phyloP scores from a whole-genome alignment of 2,888 invertebrate species.

The Clivina fossor region DNA sequence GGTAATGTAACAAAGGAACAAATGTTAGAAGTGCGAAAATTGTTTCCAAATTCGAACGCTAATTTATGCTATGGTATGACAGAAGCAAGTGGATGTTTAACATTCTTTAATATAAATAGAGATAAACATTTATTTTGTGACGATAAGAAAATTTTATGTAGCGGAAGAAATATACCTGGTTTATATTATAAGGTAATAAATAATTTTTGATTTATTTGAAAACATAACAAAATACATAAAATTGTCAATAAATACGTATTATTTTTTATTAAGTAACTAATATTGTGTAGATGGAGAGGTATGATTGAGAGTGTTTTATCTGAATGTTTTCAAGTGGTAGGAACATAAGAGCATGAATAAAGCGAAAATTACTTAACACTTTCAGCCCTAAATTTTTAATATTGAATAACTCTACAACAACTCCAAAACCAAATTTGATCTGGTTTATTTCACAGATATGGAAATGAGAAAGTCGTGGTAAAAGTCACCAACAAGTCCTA shows the following conservation, averaged over 20 bases:
- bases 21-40: constrained; percentile 15
- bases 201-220: background rate
- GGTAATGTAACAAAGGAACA: constrained; percentile 5
- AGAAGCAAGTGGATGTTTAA: constrained; percentile 45
- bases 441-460: no score
- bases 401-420: no score
- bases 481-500: no score
- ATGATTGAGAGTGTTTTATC: no score
- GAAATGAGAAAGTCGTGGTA: no score
- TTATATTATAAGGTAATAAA: constrained; percentile 49
- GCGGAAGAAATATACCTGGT: constrained; percentile 46
- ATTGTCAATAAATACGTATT: constrained; percentile 9
- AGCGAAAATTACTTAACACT: no score
- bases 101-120: background rate
- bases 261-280: constrained; percentile 8
- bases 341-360: no score
- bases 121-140: background rate
- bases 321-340: no score
- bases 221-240: background rate
- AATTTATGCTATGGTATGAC: constrained; percentile 49
- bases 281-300: background rate
- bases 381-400: no score
- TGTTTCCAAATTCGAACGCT: constrained; percentile 46
- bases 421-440: no score
- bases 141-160: constrained; percentile 36